Evolutionary conservation across 2,113 vertebrate species (phyloP).

Genomic region (Carlito syrichta): DNA sequence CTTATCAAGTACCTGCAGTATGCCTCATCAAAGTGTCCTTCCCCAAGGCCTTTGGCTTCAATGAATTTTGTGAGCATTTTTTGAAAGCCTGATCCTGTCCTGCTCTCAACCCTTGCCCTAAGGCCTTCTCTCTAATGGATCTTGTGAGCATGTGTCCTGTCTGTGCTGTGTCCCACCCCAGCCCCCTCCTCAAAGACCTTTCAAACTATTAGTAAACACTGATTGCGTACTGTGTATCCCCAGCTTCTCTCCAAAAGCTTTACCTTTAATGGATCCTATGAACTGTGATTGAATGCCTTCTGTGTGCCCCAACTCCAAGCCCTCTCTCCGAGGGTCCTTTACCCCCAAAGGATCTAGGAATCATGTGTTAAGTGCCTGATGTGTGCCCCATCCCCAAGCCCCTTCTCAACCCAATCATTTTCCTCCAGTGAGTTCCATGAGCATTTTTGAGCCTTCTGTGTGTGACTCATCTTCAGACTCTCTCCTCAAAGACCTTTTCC

Average conservation of each 20-base stretch:
- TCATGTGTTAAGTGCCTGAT: slow-evolving; percentile 31
- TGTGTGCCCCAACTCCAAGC: not conserved
- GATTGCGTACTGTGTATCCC: slow-evolving; percentile 35
- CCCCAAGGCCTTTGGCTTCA: slow-evolving; percentile 29
- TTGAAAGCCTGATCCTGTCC: not conserved
- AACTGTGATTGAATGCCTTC: slow-evolving; percentile 45
- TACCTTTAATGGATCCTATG: slow-evolving; percentile 33
- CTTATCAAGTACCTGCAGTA: slow-evolving; percentile 33
- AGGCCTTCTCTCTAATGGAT: slow-evolving; percentile 3
- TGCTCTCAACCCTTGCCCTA: slow-evolving; percentile 7
- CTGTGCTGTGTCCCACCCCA: not conserved
- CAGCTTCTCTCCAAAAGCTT: slow-evolving; percentile 14
- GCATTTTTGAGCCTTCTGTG: slow-evolving; percentile 42
- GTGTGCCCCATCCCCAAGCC: not conserved
- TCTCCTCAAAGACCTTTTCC: slow-evolving; percentile 52
- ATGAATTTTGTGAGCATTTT: slow-evolving; percentile 34
- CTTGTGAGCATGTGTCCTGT: slow-evolving; percentile 1
- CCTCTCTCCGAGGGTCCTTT: not conserved
- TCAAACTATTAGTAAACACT: slow-evolving; percentile 16
- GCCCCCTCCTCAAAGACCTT: slow-evolving; percentile 13
- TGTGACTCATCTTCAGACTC: slow-evolving; percentile 55
- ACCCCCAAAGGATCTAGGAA: slow-evolving; percentile 31
- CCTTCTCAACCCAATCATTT: slow-evolving; percentile 37
- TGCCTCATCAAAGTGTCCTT: not conserved
- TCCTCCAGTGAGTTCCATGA: slow-evolving; percentile 39